Conservation (phyloP, 2,113 vertebrate species). For the Macquaria australasica region DNA sequence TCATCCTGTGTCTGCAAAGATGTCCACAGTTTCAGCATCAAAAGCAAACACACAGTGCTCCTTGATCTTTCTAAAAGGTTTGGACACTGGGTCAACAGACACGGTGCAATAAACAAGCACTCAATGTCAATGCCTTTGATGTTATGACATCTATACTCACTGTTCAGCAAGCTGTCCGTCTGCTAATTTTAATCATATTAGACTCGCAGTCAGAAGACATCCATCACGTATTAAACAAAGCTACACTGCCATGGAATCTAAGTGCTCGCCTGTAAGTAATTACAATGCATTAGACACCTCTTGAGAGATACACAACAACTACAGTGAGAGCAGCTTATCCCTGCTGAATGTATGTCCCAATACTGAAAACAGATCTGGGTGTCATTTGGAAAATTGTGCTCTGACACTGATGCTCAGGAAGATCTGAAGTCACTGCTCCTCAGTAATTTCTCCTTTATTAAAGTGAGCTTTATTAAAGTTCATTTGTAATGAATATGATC, state of each 20-base stretch:
- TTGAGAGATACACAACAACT: not conserved
- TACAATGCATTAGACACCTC: slow-evolving; percentile 8
- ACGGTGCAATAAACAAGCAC: not conserved
- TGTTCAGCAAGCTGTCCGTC: slow-evolving; percentile 3
- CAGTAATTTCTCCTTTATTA: slow-evolving; percentile 25
- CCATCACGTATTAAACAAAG: not conserved
- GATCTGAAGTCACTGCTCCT: slow-evolving; percentile 14
- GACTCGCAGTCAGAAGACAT: slow-evolving; percentile 11
- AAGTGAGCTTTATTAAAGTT: not conserved
- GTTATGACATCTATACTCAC: not conserved
- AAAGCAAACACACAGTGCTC: not conserved
- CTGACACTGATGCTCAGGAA: slow-evolving; percentile 8
- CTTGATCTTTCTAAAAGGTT: not conserved
- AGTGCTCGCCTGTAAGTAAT: slow-evolving; percentile 33
- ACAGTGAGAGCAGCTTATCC: slow-evolving; percentile 21
- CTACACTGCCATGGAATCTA: not conserved
- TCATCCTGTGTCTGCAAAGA: not conserved
- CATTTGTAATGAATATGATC: slow-evolving; percentile 36
- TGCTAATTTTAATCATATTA: slow-evolving; percentile 32
- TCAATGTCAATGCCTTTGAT: not conserved
- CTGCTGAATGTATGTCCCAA: slow-evolving; percentile 1
- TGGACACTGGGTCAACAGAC: not conserved
- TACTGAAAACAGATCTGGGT: slow-evolving; percentile 13
- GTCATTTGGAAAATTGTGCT: slow-evolving; percentile 17
- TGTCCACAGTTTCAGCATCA: not conserved